Conservation (phyloP, 2,113 vertebrate species). For the Propithecus coquereli region DNA sequence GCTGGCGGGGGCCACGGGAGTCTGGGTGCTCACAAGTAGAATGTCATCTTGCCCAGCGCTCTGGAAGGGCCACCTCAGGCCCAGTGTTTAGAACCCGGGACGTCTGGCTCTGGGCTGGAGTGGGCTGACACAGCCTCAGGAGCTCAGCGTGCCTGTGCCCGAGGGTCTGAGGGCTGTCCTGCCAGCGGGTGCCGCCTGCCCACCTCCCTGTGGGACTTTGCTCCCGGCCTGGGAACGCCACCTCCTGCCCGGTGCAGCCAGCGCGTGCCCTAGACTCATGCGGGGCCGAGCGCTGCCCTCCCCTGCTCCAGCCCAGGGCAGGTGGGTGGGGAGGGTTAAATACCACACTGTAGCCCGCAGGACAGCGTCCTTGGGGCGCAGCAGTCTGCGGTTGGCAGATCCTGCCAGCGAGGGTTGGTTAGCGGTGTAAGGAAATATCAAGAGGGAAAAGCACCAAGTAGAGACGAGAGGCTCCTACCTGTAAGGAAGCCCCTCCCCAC, state of each 20-base stretch:
- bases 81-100: background rate
- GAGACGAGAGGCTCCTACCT: background rate
- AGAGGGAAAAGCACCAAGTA: background rate
- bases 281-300: background rate
- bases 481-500: background rate
- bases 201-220: background rate
- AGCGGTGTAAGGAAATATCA: background rate
- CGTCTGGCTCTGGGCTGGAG: background rate
- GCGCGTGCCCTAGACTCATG: background rate
- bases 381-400: background rate
- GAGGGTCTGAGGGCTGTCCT: background rate
- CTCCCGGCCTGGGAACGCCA: background rate
- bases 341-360: background rate
- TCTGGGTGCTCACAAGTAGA: background rate
- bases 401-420: background rate
- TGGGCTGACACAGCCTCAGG: background rate
- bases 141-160: background rate
- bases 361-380: background rate
- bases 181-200: rapidly evolving
- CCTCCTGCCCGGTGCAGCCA: background rate
- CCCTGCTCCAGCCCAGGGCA: background rate
- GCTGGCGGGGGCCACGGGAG: background rate
- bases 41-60: background rate
- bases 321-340: background rate
- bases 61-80: background rate